Evolutionary conservation across 2,888 invertebrate species (phyloP), one percentile per base, ranked within the genome.

Genomic region (Pelosia muscerda): DNA sequence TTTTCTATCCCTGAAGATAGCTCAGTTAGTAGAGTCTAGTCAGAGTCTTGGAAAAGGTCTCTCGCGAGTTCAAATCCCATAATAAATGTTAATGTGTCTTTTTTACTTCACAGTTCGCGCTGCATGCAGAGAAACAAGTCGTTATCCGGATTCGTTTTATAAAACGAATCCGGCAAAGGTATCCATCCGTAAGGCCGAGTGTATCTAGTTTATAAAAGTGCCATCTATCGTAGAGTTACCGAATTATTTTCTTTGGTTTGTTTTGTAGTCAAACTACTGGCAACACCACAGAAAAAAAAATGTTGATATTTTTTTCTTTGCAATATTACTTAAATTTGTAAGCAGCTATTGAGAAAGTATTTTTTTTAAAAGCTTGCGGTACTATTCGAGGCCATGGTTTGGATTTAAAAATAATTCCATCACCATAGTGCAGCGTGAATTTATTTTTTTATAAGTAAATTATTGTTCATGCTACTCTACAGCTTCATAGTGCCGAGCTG

Each of bases 161-260:
- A 55, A 63, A 67, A 64, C 56, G 68, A 68, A 76, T 54, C 71
- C 77, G 77, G 79, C 73, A 64, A 73, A 72, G 73, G 72, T 67
- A 68, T 59, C 59, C 54, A 74, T 63, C 66, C 72, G 69, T 72
- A 73, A 78, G 76, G 66, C 76, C 62, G 81, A 81, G 81, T 81
- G 81, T 80, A 77, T 86, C 86, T 86, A 86, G 86, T 86, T 81
- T 77, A 77, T 76, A 78, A 74, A 81, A 75, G 86, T 86, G 86
- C 86, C 86, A 86, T 86, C 77, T 83, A 78, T 78, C 73, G 74
- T 73, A 76, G 85, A 86, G 87, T 86, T 85, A 84, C 86, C 84
- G 82, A 82, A 79, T 81, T 82, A 73, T 70, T 76, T 71, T 72
- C 77, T 74, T 49, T 69, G 76, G 60, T 73, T 75, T 68, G 71